Conservation (phyloP, 2,888 invertebrate species). For the Troglohyphantes excavatus region DNA sequence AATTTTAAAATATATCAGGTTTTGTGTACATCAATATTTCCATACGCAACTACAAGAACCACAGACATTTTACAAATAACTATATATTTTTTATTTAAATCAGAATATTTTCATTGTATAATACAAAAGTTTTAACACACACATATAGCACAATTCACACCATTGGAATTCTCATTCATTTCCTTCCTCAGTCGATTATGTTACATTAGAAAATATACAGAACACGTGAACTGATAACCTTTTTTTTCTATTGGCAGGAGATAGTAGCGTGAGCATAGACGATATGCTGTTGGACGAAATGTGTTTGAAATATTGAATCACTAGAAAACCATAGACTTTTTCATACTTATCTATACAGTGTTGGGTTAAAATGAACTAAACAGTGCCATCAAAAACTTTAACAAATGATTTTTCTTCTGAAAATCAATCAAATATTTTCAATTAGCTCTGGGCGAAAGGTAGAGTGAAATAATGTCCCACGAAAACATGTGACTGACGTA, state of each 20-base stretch:
- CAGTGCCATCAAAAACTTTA: neutral
- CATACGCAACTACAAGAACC: too few species aligned
- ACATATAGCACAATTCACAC: neutral
- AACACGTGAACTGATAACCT: neutral
- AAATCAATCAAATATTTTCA: too few species aligned
- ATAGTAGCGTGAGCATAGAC: constrained; percentile 3
- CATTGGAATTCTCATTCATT: neutral
- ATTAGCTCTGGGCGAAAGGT: too few species aligned
- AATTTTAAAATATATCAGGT: too few species aligned
- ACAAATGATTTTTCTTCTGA: too few species aligned
- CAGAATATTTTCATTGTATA: constrained; percentile 30
- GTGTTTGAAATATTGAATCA: neutral
- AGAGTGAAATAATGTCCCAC: too few species aligned
- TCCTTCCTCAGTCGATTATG: neutral
- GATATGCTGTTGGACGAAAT: constrained; percentile 32
- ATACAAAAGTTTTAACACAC: constrained; percentile 33
- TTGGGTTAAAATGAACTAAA: neutral
- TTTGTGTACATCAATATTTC: too few species aligned
- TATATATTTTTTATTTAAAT: constrained; percentile 13
- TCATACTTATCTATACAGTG: neutral
- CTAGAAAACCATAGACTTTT: neutral
- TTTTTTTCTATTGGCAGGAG: constrained; percentile 24
- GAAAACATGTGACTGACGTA: too few species aligned
- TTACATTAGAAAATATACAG: neutral
- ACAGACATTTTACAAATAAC: neutral